Evolutionary conservation across 2,888 invertebrate species (phyloP), one percentile per base, ranked within the genome.

Genomic region (Dryadula phaetusa): DNA sequence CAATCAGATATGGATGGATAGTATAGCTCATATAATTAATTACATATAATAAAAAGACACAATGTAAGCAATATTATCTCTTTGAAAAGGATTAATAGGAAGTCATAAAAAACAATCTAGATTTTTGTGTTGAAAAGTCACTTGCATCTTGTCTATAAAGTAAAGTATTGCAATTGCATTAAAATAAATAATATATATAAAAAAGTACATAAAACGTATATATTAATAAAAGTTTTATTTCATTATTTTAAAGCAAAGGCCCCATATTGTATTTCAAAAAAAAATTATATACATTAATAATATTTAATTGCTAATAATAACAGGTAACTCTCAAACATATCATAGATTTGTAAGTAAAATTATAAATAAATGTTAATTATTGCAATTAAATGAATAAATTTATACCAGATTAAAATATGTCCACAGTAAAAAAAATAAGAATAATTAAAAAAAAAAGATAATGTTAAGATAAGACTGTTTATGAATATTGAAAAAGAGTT

Each of bases 241-340:
- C 8, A 34, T 3, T 49, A 25, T 25, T 8, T n/a, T 47, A 25
- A 7, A 1, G 37, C 20, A 22, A 7, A n/a, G 40, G 8, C 22
- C 37, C 22, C 4, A 60, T 44, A 12, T 37, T 12, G 2, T 12
- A 37, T 12, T 10, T 37, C 18, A 42, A 42, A 22, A 2, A 34
- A n/a, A 10, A 37, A 37, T 22, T 54, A 44, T 40, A 56, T 37
- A n/a, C n/a, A n/a, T n/a, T n/a, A 46, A 53, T 54, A 53, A 49
- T n/a, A 40, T 60, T 42, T 54, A 47, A 66, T 44, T n/a, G n/a
- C n/a, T n/a, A n/a, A n/a, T n/a, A n/a, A 54, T 68, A 76, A 79
- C 80, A 79, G 78, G 78, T 75, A 75, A 75, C 71, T 73, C 63
- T 72, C 62, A 71, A 74, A 82, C 82, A 82, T 82, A 82, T 82